Evolutionary conservation across 2,888 invertebrate genomes (phyloP).

Genomic region (Parnassius mnemosyne): DNA sequence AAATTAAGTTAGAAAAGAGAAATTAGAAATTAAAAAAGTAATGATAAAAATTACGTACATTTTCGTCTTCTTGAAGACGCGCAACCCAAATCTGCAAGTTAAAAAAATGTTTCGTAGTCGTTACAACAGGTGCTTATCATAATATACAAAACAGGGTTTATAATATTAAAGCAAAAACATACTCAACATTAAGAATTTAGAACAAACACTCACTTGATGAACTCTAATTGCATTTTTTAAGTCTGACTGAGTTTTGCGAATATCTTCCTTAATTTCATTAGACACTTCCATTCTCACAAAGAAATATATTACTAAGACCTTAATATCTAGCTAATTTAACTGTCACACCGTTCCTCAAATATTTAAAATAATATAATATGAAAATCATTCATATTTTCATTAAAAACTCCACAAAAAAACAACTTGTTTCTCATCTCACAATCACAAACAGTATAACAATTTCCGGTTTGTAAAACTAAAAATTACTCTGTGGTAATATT

Average conservation of each 20-base stretch:
- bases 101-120: slow-evolving; percentile 25
- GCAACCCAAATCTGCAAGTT: slow-evolving; percentile 77
- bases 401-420: slow-evolving; percentile 7
- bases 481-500: no score
- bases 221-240: slow-evolving; percentile 82
- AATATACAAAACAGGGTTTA: slow-evolving; percentile 6
- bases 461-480: no score
- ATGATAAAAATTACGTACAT: slow-evolving; percentile 57
- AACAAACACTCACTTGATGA: slow-evolving; percentile 77
- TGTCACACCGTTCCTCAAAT: slow-evolving; percentile 1
- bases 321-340: slow-evolving; percentile 4
- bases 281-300: slow-evolving; percentile 78
- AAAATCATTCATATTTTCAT: slow-evolving; percentile 12
- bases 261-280: slow-evolving; percentile 82
- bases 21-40: no score
- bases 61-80: slow-evolving; percentile 78
- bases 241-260: slow-evolving; percentile 80
- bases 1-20: neutral
- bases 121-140: slow-evolving; percentile 1
- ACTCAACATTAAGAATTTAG: neutral
- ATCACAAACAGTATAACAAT: slow-evolving; percentile 16
- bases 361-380: slow-evolving; percentile 6
- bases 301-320: neutral
- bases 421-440: slow-evolving; percentile 15
- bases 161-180: slow-evolving; percentile 27